Base-by-base conservation (phyloP, 2,113 vertebrate genomes). In the Poicephalus gulielmi region DNA sequence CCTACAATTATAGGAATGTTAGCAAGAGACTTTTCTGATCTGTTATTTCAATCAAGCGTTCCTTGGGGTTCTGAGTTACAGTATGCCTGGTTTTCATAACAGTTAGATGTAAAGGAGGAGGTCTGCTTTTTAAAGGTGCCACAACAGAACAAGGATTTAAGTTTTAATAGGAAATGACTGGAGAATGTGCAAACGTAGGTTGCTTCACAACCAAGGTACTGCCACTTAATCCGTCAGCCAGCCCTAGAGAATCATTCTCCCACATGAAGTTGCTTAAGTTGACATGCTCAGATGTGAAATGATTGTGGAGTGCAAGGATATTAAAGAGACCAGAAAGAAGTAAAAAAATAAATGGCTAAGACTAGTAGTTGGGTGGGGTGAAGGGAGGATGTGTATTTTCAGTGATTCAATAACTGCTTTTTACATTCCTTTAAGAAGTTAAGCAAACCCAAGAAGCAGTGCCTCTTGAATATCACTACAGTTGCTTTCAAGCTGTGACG, bases 91-190 rank as follows among this genome's bases (percentile, higher is more conserved):
- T 91, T 97, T 96, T 92, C 88, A 95, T 88, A 96, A 87, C 60
- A 83, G 86, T 73, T 85, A 86, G 92, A 89, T 75, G 95, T 86
- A 94, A 96, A 37, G 43, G 89, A 96, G 59, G 73, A 94, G 81
- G 41, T 88, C 82, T 74, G 69, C 60, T 91, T 93, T 96, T 92
- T 95, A 90, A 92, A 91, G 41, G 88, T 88, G 92, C 74, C 79
- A 91, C 93, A 85, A 75, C 81, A 89, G 62, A 92, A 82, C 52
- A 59, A 49, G 93, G 86, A 81, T 97, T 97, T 94, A 89, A 81
- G 25, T 80, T 96, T 95, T 96, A 96, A 96, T 95, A 66, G 86
- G 91, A 97, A 96, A 96, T 2, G 70, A 92, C 94, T 86, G 71
- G 70, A 82, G 83, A 93, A 97, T 93, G 94, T 84, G 57, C 69